These are phyloP conservation scores for Colius striatus DNA, from an alignment of 2,113 vertebrate genomes.

Conservation along the genomic window DNA sequence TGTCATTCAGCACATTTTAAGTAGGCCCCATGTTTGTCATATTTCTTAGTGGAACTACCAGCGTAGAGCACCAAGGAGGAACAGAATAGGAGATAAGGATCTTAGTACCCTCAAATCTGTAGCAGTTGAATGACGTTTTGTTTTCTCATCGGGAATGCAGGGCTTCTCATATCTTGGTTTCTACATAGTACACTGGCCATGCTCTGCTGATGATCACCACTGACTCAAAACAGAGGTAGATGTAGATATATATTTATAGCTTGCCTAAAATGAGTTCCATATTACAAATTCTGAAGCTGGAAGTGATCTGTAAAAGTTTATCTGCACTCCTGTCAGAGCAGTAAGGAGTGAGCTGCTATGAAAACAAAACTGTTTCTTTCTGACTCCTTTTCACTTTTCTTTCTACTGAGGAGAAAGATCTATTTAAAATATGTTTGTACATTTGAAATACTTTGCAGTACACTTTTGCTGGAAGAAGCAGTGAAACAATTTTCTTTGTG, in stretches of 20 bases:
- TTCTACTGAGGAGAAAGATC: not conserved
- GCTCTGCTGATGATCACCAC: not conserved
- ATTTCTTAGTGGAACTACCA: not conserved
- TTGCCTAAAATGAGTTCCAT: not conserved
- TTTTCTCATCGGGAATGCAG: not conserved
- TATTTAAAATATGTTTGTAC: not conserved
- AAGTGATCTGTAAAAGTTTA: not conserved
- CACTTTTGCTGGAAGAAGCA: not conserved
- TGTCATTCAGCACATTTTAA: not conserved
- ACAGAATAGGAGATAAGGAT: not conserved
- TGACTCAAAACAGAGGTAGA: not conserved
- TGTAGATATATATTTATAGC: not conserved
- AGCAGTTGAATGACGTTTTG: not conserved
- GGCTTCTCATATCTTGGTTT: not conserved
- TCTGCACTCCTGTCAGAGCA: not conserved
- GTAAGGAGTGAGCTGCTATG: not conserved
- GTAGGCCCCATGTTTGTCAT: not conserved
- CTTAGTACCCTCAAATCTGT: not conserved
- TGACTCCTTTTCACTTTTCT: not conserved
- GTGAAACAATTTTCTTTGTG: not conserved
- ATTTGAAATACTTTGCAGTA: not conserved
- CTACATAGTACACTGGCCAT: not conserved
- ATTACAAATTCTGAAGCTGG: not conserved
- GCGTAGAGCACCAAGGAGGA: not conserved
- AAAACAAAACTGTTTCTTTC: not conserved